phyloP scores from a whole-genome alignment of 1,140 invertebrate genomes.

The Papilio glaucus region DNA sequence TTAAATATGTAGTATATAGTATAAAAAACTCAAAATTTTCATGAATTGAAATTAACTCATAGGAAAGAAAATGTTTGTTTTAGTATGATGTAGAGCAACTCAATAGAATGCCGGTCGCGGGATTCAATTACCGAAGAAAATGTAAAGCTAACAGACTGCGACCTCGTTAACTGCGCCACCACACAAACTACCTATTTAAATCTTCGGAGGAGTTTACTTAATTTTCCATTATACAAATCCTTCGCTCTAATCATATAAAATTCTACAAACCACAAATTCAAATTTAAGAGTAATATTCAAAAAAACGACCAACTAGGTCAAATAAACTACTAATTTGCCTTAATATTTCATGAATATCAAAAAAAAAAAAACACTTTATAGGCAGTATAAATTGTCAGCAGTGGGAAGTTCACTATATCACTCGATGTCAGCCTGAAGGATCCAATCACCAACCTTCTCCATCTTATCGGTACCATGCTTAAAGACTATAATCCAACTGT shows the following conservation, averaged over 20 bases:
- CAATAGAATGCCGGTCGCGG: constrained; percentile 23
- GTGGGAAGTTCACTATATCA: too few species aligned
- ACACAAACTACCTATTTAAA: constrained; percentile 35
- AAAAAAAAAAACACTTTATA: too few species aligned
- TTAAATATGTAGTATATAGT: too few species aligned
- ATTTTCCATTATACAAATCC: constrained; percentile 32
- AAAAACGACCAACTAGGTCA: too few species aligned
- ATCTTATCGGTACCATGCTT: too few species aligned
- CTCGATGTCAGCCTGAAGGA: too few species aligned
- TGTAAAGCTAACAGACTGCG: constrained; percentile 37
- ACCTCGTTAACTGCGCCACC: constrained; percentile 29
- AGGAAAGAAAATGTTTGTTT: constrained; percentile 12
- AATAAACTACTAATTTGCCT: too few species aligned
- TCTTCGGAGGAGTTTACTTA: constrained; percentile 11
- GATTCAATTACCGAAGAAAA: constrained; percentile 38
- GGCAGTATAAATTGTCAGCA: too few species aligned
- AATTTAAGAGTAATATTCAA: too few species aligned
- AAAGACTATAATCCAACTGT: too few species aligned
- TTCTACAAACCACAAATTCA: neutral
- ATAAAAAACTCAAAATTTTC: neutral
- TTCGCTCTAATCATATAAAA: neutral
- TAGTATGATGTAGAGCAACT: constrained; percentile 4
- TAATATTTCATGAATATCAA: too few species aligned
- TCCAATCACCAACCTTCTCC: too few species aligned
- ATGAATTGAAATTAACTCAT: neutral